Evolutionary conservation across 2,797 vertebrate species (phyloP).

Genomic region (Neosilurus mollespiculum): DNA sequence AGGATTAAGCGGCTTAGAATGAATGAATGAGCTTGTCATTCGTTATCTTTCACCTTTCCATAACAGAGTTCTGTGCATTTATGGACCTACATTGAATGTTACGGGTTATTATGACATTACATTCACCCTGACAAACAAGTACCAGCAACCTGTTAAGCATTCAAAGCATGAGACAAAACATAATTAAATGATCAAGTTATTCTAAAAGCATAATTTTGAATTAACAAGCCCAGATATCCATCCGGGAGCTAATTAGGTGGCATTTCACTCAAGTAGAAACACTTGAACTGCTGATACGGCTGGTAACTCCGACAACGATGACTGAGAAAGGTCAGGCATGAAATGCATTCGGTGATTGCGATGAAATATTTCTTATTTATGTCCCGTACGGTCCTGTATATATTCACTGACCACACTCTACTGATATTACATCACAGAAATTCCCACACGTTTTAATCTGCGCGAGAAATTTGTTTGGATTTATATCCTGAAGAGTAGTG

Average conservation of each 20-base stretch:
- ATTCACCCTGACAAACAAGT: not conserved
- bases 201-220: constrained; percentile 13
- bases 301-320: not conserved
- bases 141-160: not conserved
- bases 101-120: not conserved
- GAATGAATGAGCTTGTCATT: too few relatives aligned
- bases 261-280: constrained; percentile 25
- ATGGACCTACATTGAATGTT: not conserved
- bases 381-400: not conserved
- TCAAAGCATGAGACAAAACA: not conserved
- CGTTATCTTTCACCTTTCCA: not conserved
- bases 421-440: not conserved
- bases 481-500: not conserved
- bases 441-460: too few relatives aligned
- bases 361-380: not conserved
- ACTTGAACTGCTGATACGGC: not conserved
- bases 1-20: too few relatives aligned
- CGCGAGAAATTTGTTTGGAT: not conserved
- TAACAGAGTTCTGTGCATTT: not conserved
- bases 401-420: not conserved
- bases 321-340: constrained; percentile 19
- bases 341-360: not conserved
- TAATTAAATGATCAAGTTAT: constrained; percentile 20
- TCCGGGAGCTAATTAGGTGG: constrained; percentile 15
- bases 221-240: constrained; percentile 1